Conservation (phyloP, 2,888 invertebrate genomes). For the Tipula confusa region DNA sequence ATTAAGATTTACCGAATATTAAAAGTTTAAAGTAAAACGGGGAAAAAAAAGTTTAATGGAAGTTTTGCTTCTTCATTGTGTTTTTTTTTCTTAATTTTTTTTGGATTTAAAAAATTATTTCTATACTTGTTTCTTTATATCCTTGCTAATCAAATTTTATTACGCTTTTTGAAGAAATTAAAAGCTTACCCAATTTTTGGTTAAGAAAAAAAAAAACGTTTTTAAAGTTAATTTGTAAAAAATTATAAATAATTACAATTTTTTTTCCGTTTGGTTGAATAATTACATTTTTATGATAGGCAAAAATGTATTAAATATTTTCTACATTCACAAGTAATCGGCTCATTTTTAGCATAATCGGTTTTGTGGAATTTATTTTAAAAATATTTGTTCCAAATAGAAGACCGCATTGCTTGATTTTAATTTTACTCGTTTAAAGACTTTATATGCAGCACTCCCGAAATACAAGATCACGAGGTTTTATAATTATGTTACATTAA, state of each 20-base stretch:
- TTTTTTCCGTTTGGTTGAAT: not conserved
- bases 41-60: not conserved
- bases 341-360: too few relatives aligned
- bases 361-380: too few relatives aligned
- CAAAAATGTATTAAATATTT: too few relatives aligned
- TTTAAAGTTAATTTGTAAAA: not conserved
- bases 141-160: slow-evolving; percentile 6
- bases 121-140: not conserved
- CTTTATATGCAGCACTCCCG: too few relatives aligned
- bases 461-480: too few relatives aligned
- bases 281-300: not conserved
- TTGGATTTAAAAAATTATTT: not conserved
- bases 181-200: not conserved
- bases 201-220: not conserved
- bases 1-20: slow-evolving; percentile 20
- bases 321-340: too few relatives aligned
- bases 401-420: too few relatives aligned
- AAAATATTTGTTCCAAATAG: too few relatives aligned
- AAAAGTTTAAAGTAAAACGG: not conserved
- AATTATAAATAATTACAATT: not conserved
- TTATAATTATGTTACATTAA: too few relatives aligned
- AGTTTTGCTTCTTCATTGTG: not conserved
- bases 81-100: not conserved
- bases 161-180: slow-evolving; percentile 20
- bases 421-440: too few relatives aligned